Percentiles rank a stretch among this genome's conserved stretches.
These are phyloP conservation scores for Labeo calbasu DNA, from an alignment of 2,797 vertebrate genomes.

Conservation along the genomic window DNA sequence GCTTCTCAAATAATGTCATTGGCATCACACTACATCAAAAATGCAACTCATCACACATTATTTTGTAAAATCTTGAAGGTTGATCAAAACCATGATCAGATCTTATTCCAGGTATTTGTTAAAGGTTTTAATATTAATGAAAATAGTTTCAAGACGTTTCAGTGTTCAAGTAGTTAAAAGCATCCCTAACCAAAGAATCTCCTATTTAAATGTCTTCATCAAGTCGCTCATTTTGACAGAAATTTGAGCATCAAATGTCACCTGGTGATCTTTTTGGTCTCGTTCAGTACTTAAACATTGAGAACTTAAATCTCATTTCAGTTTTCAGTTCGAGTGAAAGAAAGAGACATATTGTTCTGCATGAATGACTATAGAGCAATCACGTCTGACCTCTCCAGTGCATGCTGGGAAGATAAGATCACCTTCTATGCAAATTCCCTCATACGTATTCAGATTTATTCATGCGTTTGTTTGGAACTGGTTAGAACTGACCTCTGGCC, in stretches of 20 bases:
- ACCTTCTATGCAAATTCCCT: constrained; percentile 72
- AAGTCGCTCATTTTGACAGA: neutral
- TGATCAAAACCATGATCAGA: neutral
- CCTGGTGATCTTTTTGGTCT: neutral
- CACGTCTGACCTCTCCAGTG: constrained; percentile 63
- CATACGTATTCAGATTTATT: constrained; percentile 75
- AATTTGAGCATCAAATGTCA: neutral
- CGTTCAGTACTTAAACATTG: neutral
- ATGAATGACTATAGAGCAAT: constrained; percentile 25
- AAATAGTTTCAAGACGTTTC: neutral
- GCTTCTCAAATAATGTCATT: neutral
- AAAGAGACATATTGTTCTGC: constrained; percentile 41
- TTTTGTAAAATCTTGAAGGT: neutral
- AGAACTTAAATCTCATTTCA: neutral
- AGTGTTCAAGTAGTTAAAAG: neutral
- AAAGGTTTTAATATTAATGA: neutral
- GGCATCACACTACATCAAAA: neutral
- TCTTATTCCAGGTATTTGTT: neutral
- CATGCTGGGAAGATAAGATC: constrained; percentile 67
- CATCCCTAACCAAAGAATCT: neutral
- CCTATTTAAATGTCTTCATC: neutral
- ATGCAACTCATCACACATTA: neutral
- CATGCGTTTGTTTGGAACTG: constrained; percentile 67
- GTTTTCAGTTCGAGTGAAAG: neutral
- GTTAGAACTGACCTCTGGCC: constrained; percentile 70